Base-by-base conservation (phyloP, 2,797 vertebrate genomes). In the Oreochromis grahami region DNA sequence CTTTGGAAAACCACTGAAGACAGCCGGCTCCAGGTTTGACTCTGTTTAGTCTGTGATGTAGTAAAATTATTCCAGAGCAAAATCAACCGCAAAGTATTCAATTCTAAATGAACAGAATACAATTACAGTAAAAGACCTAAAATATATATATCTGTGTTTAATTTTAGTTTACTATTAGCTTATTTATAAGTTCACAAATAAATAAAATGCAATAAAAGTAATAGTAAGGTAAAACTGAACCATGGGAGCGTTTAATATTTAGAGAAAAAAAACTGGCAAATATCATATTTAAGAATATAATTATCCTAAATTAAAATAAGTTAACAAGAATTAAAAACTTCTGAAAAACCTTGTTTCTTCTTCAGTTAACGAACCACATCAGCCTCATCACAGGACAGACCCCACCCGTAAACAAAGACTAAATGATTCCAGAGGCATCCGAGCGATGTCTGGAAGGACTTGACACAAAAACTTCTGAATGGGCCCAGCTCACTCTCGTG, bases 151-250 rank as follows among this genome's bases (percentile, higher is more conserved):
- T 5, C 0, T 13, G 3, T 2, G 34, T 65, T 38, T 41, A 41
- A 21, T 14, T 65, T 8, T 43, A 60, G 12, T 65, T 38, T 8
- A 21, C 0, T 41, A 21, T 65, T 24, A 36, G 32, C 32, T 60
- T 36, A n/a, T n/a, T 60, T 60, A 36, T 19, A 65, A n/a, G 36
- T 14, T 38, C 34, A 13, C 10, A 38, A 10, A 34, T 41, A 38
- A 65, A 8, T 65, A 65, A 21, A 65, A 65, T 0, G 7, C 19
- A 8, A 1, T 2, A 38, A 65, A 65, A 21, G 0, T 12, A 65
- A 0, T 21, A 8, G 2, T 5, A 21, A 21, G 7, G 11, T 14
- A 0, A 65, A 65, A 19, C 29, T 34, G 56, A 60, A 34, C 9
- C 56, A 60, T 7, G 17, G 29, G 0, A 41, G 0, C 0, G 7